Conservation (phyloP, 2,888 invertebrate genomes). For the Synergus gifuensis region DNA sequence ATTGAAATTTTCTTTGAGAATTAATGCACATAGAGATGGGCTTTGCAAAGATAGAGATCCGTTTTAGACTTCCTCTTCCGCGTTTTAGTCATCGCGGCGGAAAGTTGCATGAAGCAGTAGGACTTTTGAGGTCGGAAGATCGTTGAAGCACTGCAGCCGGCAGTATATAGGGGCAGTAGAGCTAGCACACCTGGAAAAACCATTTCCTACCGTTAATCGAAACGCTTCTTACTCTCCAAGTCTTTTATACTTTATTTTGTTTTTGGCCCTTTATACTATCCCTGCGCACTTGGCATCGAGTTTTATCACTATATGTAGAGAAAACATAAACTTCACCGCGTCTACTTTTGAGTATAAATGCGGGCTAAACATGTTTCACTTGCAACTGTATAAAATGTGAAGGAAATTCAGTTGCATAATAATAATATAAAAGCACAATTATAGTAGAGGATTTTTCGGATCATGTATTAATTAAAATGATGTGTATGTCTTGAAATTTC, state of each 20-base stretch:
- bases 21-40: not conserved
- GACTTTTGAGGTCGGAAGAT: slow-evolving; percentile 61
- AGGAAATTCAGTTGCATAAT: too few species aligned
- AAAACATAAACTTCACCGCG: slow-evolving; percentile 21
- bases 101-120: slow-evolving; percentile 35
- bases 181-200: slow-evolving; percentile 71
- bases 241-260: slow-evolving; percentile 46
- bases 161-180: slow-evolving; percentile 60
- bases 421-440: too few species aligned
- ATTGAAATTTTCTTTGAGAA: not conserved
- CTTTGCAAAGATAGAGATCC: slow-evolving; percentile 13
- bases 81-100: slow-evolving; percentile 3
- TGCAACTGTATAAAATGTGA: not conserved
- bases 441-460: too few species aligned
- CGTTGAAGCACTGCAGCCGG: slow-evolving; percentile 57
- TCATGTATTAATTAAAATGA: too few species aligned
- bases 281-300: slow-evolving; percentile 1
- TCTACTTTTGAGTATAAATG: too few species aligned
- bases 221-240: slow-evolving; percentile 63
- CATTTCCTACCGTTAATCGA: slow-evolving; percentile 75
- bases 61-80: slow-evolving; percentile 6
- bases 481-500: too few species aligned
- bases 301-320: slow-evolving; percentile 21
- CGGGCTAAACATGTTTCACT: not conserved
- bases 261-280: slow-evolving; percentile 47